A percentile compares a stretch with the other conserved stretches of the same genome.
These are phyloP conservation scores for Lagorchestes hirsutus DNA, from an alignment of 2,797 vertebrate species.

Conservation along the genomic window DNA sequence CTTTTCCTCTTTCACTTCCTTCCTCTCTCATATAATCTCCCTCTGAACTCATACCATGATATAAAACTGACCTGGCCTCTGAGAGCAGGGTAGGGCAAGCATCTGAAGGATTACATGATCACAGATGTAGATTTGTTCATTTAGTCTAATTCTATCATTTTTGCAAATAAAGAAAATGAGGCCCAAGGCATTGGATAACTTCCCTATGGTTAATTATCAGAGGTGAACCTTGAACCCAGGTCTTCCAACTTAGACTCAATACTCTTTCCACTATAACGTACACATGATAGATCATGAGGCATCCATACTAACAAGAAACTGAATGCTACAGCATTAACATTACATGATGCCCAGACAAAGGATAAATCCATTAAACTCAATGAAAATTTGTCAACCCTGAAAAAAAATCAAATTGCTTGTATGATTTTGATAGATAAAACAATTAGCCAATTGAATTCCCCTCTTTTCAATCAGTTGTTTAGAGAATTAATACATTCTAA, in stretches of 20 bases:
- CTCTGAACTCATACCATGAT: neutral
- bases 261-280: neutral
- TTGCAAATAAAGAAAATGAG: neutral
- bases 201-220: neutral
- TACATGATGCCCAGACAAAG: neutral
- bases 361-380: neutral
- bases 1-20: neutral
- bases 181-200: neutral
- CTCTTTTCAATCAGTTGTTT: conserved; percentile 30
- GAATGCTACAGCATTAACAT: neutral
- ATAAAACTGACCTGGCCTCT: neutral
- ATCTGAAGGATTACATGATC: neutral
- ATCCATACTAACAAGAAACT: neutral
- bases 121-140: neutral
- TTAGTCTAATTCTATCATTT: neutral
- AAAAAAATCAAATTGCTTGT: neutral
- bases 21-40: neutral
- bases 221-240: neutral
- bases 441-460: conserved; percentile 8
- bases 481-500: conserved; percentile 26
- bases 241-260: neutral
- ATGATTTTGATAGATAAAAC: neutral
- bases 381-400: neutral
- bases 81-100: neutral
- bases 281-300: neutral